Evolutionary conservation across 2,113 vertebrate genomes (phyloP).

Genomic region (Oplegnathus fasciatus): DNA sequence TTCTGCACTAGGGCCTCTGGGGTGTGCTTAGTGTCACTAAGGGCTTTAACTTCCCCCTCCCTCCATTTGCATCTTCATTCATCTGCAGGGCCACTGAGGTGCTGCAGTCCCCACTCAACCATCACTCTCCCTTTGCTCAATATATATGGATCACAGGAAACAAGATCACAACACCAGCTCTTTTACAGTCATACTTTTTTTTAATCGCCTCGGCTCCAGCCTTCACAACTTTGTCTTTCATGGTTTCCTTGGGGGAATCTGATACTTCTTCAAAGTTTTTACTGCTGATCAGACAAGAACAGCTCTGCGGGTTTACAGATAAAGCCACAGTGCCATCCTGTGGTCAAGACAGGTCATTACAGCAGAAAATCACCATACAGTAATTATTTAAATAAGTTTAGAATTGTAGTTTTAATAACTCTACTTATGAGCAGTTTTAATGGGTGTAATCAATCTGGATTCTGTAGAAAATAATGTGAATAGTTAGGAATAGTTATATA

Average conservation of each 20-base stretch:
- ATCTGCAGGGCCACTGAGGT: slow-evolving; percentile 69
- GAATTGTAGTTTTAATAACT: background rate
- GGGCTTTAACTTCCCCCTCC: slow-evolving; percentile 72
- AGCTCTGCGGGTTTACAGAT: slow-evolving; percentile 15
- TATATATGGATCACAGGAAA: slow-evolving; percentile 81
- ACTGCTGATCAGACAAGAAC: slow-evolving; percentile 40
- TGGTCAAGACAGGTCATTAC: slow-evolving; percentile 59
- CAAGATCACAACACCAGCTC: slow-evolving; percentile 79
- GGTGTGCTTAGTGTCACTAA: slow-evolving; percentile 79
- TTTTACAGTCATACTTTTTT: slow-evolving; percentile 70
- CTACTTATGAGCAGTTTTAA: slow-evolving; percentile 1
- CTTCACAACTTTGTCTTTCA: slow-evolving; percentile 74
- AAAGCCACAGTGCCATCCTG: slow-evolving; percentile 83
- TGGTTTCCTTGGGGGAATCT: slow-evolving; percentile 65
- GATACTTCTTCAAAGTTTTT: slow-evolving; percentile 76
- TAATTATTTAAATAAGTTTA: background rate
- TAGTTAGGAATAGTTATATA: background rate
- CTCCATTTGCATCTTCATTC: slow-evolving; percentile 79
- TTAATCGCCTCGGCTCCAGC: slow-evolving; percentile 69
- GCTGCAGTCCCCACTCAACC: slow-evolving; percentile 70
- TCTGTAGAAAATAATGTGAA: background rate
- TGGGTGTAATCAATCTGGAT: background rate
- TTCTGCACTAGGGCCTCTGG: slow-evolving; percentile 65
- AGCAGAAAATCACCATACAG: background rate
- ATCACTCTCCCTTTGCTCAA: slow-evolving; percentile 78